These are phyloP conservation scores for Aphyosemion australe DNA, from an alignment of 2,113 vertebrate genomes.

Conservation along the genomic window DNA sequence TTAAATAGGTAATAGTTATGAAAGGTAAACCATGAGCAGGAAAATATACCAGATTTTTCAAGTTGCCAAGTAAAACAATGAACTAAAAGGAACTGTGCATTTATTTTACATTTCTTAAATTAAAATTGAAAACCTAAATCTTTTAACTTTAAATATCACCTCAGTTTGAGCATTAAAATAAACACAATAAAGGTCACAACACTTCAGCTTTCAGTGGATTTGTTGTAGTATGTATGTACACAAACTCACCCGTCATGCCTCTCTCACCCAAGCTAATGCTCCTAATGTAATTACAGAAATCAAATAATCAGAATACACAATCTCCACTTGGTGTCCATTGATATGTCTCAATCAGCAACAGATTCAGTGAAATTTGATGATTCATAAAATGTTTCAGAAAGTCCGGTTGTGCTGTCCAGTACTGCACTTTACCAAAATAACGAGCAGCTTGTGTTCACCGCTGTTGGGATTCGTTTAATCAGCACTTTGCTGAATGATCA, in stretches of 20 bases:
- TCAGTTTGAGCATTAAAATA: conserved; percentile 29
- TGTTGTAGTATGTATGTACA: conserved; percentile 48
- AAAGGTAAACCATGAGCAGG: conserved; percentile 38
- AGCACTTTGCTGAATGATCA: conserved; percentile 22
- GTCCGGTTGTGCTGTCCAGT: conserved; percentile 1
- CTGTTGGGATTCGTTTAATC: conserved; percentile 9
- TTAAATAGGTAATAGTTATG: conserved; percentile 48
- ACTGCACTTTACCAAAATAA: neutral
- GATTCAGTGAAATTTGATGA: conserved; percentile 19
- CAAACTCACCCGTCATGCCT: conserved; percentile 43
- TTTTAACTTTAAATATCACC: conserved; percentile 15
- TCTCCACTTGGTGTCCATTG: conserved; percentile 3
- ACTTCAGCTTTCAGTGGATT: conserved; percentile 45
- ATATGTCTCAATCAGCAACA: conserved; percentile 35
- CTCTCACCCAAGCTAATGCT: conserved; percentile 21
- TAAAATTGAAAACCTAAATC: conserved; percentile 27
- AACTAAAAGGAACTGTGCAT: conserved; percentile 13
- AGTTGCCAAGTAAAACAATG: conserved; percentile 26
- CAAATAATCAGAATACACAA: conserved; percentile 21
- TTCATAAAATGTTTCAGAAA: neutral
- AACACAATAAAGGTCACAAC: conserved; percentile 39
- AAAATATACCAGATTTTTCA: conserved; percentile 48
- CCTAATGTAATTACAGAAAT: conserved; percentile 27
- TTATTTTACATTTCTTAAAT: conserved; percentile 5
- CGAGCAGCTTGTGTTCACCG: conserved; percentile 12